Base-by-base conservation (phyloP, 2,113 vertebrate genomes). In the Mellivora capensis region DNA sequence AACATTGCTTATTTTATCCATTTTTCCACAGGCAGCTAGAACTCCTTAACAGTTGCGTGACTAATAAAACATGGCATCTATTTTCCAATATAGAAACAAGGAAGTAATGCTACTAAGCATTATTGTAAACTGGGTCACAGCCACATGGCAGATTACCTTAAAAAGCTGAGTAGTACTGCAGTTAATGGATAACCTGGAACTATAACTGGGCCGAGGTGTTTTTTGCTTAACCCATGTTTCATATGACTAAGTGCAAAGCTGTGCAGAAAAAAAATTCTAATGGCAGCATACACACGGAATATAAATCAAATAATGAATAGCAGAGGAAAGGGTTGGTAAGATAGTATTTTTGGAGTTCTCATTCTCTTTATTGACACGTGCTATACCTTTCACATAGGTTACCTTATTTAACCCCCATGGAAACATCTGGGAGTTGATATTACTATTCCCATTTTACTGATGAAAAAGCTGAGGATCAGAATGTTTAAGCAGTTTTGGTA, bases 41-140 rank as follows among this genome's bases (percentile, higher is more conserved):
- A 87, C 9, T 79, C 86, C 49, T 95, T 84, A 91, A 91, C 25
- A 94, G 37, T 59, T 47, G 10, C 85, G n/a, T 91, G 49, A 88
- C 91, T 94, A 90, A 96, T 92, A 95, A 79, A 93, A 95, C 76
- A 88, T 69, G 94, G 29, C 87, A 87, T 97, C 71, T 88, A 21
- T 27, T 92, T 97, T 97, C 81, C 76, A 89, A 97, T 93, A 93
- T 52, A 95, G 84, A 87, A 95, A 64, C 37, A 84, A 94, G 44
- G 71, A 95, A 90, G 52, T 29, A 91, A 94, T 64, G n/a, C 72
- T 89, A 34, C 34, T 44, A 80, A 96, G 87, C 79, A 79, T 92
- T 96, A 61, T 87, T 90, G 37, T 80, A 91, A 97, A 96, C 64
- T 97, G 47, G 87, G 93, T 94, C 93, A 97, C 25, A 83, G 84